These are phyloP conservation scores for Tinamus major DNA, from an alignment of 2,797 vertebrate genomes.

Conservation along the genomic window DNA sequence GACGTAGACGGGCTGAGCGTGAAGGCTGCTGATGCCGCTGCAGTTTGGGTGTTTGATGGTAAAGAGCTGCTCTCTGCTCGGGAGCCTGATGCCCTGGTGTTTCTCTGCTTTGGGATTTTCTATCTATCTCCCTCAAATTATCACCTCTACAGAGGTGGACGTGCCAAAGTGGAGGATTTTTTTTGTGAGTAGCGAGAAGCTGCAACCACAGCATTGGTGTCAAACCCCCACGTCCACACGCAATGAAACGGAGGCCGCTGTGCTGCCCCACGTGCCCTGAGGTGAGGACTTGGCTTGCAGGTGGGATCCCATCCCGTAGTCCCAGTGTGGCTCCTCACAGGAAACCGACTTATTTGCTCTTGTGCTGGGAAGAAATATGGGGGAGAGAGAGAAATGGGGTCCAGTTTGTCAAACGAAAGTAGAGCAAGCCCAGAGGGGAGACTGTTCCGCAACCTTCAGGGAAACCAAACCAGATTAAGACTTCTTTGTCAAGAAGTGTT, in stretches of 20 bases:
- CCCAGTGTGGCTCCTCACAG: rapidly evolving
- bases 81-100: not conserved
- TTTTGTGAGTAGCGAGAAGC: not conserved
- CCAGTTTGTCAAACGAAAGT: not conserved
- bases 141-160: not conserved
- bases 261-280: rapidly evolving
- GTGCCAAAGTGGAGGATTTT: not conserved
- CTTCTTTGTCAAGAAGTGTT: not conserved
- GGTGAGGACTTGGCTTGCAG: no score
- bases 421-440: not conserved
- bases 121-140: rapidly evolving
- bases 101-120: not conserved
- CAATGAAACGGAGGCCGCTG: not conserved
- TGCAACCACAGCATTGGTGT: rapidly evolving
- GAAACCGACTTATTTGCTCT: not conserved
- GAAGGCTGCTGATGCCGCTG: not conserved
- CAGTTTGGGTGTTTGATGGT: not conserved
- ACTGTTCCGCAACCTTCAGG: not conserved
- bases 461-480: not conserved
- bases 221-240: rapidly evolving
- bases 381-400: not conserved
- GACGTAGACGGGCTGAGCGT: not conserved
- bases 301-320: rapidly evolving
- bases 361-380: not conserved
- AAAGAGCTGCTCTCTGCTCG: not conserved